Evolutionary conservation across 1,140 invertebrate genomes (phyloP), one percentile per base, ranked within the genome.

Genomic region (Batillaria attramentaria): DNA sequence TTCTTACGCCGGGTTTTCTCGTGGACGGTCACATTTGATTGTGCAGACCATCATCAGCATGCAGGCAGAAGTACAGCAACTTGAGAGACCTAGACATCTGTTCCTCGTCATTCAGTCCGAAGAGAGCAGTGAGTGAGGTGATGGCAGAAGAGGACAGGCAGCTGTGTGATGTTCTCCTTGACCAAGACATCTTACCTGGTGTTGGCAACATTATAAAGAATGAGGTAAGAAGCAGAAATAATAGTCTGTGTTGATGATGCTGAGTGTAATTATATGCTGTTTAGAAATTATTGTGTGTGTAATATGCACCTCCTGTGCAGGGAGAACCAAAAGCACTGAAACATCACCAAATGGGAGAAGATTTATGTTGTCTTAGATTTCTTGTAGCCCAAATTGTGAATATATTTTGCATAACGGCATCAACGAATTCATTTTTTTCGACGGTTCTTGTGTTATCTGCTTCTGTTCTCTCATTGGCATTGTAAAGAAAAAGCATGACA

Each of bases 201-300:
- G 89, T 90, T 42, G 89, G 89, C 62, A 90, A 90, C 72, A 90
- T 90, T 43, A 90, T 90, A 43, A 90, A 90, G 72, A 89, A 90
- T 82, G 85, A 86, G 83, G 84, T 83, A 66, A 46, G 35, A 28
- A 10, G 24, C n/a, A 62, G 8, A 62, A 24, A 60, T 62, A 10
- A 24, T 62, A 1, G 24, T 72, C 10, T 0, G 60, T 37, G 28
- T 50, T 72, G 31, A 37, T 18, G 24, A 65, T 24, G 33, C 10
- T 35, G 8, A 24, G 28, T 77, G 74, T 60, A 39, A 41, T 31
- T 42, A 35, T 13, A 33, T 65, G 20, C 66, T 65, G 24, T 13
- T 16, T n/a, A 60, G 37, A 3, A 72, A 10, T 75, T 3, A 65
- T 79, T 16, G 37, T 28, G 16, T 74, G 28, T 41, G 1, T 31